These are phyloP conservation scores for Synergus itoensis DNA, from an alignment of 2,888 invertebrate genomes.

Conservation along the genomic window DNA sequence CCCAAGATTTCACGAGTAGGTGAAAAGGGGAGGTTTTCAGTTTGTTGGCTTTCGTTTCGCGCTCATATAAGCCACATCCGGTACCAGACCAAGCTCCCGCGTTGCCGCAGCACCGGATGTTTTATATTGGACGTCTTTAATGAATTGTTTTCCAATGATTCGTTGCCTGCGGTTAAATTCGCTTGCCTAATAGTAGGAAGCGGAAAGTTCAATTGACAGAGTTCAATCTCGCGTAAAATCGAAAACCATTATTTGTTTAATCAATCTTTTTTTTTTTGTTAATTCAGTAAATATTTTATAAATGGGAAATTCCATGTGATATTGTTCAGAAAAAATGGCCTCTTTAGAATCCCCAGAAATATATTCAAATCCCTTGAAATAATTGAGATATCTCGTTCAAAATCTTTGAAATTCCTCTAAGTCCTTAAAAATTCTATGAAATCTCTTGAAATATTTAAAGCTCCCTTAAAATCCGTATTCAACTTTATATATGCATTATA, in stretches of 20 bases:
- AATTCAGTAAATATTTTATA: neutral
- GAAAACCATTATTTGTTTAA: conserved; percentile 21
- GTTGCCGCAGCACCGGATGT: conserved; percentile 35
- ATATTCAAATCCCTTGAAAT: no score
- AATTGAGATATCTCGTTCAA: no score
- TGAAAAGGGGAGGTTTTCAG: conserved; percentile 20
- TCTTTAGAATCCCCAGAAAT: no score
- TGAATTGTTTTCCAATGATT: conserved; percentile 41
- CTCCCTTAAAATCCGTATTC: no score
- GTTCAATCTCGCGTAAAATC: conserved; percentile 10
- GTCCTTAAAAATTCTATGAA: no score
- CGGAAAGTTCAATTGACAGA: conserved; percentile 9
- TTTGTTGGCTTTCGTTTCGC: conserved; percentile 19
- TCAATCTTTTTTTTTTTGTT: neutral
- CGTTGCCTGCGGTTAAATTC: conserved; percentile 4
- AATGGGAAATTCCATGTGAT: neutral
- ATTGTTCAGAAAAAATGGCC: no score
- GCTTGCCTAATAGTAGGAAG: neutral
- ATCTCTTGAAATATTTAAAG: no score
- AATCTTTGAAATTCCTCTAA: no score
- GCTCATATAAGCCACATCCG: conserved; percentile 31
- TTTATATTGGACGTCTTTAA: conserved; percentile 41
- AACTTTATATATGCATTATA: no score
- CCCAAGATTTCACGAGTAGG: neutral
- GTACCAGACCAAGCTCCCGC: neutral